phyloP scores from a whole-genome alignment of 2,113 vertebrate genomes.

The Mormyrus iriodes region DNA sequence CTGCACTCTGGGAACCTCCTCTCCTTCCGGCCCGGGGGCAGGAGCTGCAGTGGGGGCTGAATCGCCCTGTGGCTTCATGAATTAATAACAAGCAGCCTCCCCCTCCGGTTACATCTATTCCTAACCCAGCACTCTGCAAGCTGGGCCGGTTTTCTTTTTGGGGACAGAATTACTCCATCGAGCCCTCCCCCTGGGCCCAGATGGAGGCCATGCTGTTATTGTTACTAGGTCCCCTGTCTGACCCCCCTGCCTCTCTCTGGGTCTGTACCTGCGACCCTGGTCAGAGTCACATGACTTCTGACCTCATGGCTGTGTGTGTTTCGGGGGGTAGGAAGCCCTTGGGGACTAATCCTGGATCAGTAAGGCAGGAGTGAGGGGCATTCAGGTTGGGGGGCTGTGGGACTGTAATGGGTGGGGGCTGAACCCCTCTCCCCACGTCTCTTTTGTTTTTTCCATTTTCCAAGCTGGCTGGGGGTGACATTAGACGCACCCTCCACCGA shows the following conservation, averaged over 20 bases:
- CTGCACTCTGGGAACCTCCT: background rate
- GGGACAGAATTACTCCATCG: background rate
- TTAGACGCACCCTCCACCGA: background rate
- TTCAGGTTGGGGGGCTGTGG: background rate
- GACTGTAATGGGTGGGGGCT: background rate
- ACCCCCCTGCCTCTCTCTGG: background rate
- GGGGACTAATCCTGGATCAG: background rate
- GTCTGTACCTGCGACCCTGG: background rate
- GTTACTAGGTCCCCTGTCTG: background rate
- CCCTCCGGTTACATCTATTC: background rate
- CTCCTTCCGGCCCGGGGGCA: background rate
- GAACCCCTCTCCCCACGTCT: background rate
- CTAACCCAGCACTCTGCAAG: background rate
- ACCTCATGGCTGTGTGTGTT: background rate
- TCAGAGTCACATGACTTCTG: background rate
- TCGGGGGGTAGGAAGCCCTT: background rate
- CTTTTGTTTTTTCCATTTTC: background rate
- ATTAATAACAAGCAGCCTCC: background rate
- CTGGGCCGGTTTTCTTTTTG: background rate
- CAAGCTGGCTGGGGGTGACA: background rate
- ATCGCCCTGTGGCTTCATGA: background rate
- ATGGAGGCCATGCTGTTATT: background rate
- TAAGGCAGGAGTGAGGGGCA: background rate
- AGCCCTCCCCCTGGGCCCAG: background rate
- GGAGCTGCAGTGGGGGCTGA: background rate